A percentile compares a stretch with the other conserved stretches of the same genome.
Evolutionary conservation across 2,888 invertebrate species (phyloP).

Genomic region (Suillia variegata): DNA sequence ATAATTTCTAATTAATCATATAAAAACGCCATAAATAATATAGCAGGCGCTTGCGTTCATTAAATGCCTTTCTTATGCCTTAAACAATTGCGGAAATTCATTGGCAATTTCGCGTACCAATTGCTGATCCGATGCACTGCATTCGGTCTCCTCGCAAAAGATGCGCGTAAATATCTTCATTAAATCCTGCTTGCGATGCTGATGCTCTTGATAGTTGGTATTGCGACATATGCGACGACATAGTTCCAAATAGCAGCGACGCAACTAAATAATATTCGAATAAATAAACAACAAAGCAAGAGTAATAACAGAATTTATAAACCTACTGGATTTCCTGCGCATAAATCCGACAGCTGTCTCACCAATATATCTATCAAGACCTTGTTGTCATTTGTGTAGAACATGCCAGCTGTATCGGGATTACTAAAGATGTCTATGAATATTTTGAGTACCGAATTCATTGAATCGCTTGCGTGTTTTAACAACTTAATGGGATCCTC

Average conservation of each 20-base stretch:
- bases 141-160: constrained; percentile 80
- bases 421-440: constrained; percentile 84
- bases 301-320: background rate
- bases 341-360: constrained; percentile 86
- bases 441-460: constrained; percentile 87
- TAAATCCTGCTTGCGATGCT: constrained; percentile 80
- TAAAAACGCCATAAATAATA: too few species aligned
- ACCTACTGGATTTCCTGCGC: constrained; percentile 81
- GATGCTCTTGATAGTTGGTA: constrained; percentile 79
- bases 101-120: constrained; percentile 81
- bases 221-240: constrained; percentile 81
- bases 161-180: constrained; percentile 85
- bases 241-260: constrained; percentile 78
- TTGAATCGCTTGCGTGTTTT: constrained; percentile 75
- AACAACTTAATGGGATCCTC: constrained; percentile 82
- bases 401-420: constrained; percentile 79
- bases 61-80: constrained; percentile 61
- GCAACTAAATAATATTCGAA: constrained; percentile 64
- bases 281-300: constrained; percentile 1
- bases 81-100: constrained; percentile 81
- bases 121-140: constrained; percentile 77
- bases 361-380: constrained; percentile 93
- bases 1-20: too few species aligned
- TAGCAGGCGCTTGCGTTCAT: too few species aligned
- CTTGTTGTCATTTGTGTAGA: constrained; percentile 94